Evolutionary conservation across 2,797 vertebrate genomes (phyloP).

Genomic region (Enteromius unitaeniatus): DNA sequence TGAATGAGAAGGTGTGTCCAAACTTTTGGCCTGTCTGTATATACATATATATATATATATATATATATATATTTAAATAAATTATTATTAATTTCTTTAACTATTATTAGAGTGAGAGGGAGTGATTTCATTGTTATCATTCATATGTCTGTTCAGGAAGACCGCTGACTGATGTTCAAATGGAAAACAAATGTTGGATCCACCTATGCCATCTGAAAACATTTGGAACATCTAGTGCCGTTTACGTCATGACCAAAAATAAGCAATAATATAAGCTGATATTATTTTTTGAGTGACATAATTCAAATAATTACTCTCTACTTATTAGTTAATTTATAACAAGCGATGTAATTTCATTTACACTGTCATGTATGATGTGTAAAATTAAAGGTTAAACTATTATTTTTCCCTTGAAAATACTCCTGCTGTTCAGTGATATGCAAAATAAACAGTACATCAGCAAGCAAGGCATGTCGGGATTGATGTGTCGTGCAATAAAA

Average conservation of each 20-base stretch:
- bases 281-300: neutral
- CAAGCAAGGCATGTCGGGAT: too few species aligned
- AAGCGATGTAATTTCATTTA: neutral
- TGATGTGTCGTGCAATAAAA: neutral
- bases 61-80: too few species aligned
- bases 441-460: neutral
- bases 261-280: conserved; percentile 12
- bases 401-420: neutral
- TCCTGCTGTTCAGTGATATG: neutral
- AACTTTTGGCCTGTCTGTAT: too few species aligned
- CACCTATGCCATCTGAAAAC: conserved; percentile 6
- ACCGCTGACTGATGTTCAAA: conserved; percentile 18
- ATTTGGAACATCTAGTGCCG: neutral
- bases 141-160: conserved; percentile 32
- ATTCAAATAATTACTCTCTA: neutral
- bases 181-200: neutral
- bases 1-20: too few species aligned
- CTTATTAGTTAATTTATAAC: neutral
- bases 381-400: neutral
- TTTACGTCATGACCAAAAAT: neutral
- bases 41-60: too few species aligned
- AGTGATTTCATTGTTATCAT: neutral
- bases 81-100: neutral
- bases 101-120: neutral
- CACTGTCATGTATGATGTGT: neutral